Evolutionary conservation across 1,140 invertebrate species (phyloP).

Genomic region (Drosophila kanapiae): DNA sequence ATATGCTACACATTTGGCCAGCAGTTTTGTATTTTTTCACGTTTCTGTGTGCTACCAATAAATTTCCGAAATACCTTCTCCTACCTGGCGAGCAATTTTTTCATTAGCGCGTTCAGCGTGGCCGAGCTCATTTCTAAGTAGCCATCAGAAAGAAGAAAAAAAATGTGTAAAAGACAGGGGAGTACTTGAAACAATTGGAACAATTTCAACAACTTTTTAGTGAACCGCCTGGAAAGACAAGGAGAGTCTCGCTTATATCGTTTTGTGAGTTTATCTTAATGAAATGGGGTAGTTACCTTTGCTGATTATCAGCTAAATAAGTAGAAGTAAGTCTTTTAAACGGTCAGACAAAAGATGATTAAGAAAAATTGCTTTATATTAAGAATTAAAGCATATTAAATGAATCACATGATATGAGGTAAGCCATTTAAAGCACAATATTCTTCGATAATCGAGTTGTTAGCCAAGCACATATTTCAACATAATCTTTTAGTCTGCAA

Average conservation of each 20-base stretch:
- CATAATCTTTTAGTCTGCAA: neutral
- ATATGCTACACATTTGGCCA: constrained; percentile 71
- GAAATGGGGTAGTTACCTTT: constrained; percentile 10
- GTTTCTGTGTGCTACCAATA: constrained; percentile 66
- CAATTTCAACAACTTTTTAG: constrained; percentile 79
- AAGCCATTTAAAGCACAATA: neutral
- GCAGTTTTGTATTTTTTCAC: constrained; percentile 36
- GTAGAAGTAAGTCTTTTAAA: neutral
- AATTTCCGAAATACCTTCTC: constrained; percentile 76
- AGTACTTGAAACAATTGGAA: constrained; percentile 58
- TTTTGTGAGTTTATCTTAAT: constrained; percentile 13
- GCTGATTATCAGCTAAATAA: neutral
- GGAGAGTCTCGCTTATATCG: constrained; percentile 1
- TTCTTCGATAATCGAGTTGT: neutral
- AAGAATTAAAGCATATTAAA: too few relatives aligned
- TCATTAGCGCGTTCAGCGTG: constrained; percentile 68
- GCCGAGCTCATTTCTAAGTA: constrained; percentile 30
- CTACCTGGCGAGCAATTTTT: constrained; percentile 67
- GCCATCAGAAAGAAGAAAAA: constrained; percentile 25
- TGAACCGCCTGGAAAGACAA: constrained; percentile 15
- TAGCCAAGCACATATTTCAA: neutral
- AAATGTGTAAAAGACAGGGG: constrained; percentile 11
- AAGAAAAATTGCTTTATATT: too few relatives aligned
- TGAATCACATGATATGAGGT: too few relatives aligned
- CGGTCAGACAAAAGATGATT: neutral